Evolutionary conservation across 2,797 vertebrate genomes (phyloP), one percentile per base, ranked within the genome.

Genomic region (Periophthalmus magnuspinnatus): DNA sequence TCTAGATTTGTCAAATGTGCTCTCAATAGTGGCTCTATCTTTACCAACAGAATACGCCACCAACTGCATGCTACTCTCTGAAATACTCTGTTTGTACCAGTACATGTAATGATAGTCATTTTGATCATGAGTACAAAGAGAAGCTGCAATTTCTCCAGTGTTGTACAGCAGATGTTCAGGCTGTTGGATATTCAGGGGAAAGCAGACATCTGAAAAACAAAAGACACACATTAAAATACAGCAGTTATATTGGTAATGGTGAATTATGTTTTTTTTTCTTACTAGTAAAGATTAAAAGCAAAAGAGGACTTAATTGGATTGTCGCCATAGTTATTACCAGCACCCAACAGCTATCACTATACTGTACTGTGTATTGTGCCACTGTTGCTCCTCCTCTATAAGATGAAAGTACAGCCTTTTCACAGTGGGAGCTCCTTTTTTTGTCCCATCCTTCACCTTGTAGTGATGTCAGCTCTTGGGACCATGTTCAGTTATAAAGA

Each of bases 41-140:
- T 69, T 69, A 19, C 63, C 24, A 1, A 6, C 0, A 52, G 77
- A 79, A 64, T 36, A 72, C 6, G 81, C 21, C 5, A 90, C 16
- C 5, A 89, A 28, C 54, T 81, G 33, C 14, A 87, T 34, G 48
- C 60, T 52, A 17, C 61, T 54, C 0, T 41, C 1, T 3, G 10
- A 28, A 28, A 28, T 28, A 28, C 28, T 28, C 28, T 28, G 28
- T 28, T 28, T 28, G 28, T 28, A 28, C 90, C 90, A 92, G 77
- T 17, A 90, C 84, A 91, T 87, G 55, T 74, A 19, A 21, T 11
- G 74, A 63, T 83, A 13, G 1, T 19, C 33, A 0, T 0, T 0
- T 0, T 86, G 81, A 59, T 90, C 59, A 17, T 91, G 87, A 24
- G 80, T 48, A 73, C 90, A 90, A 9, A 72, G 47, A 41, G 87